Evolutionary conservation across 2,797 vertebrate genomes (phyloP).

Genomic region (Cheirogaleus major): DNA sequence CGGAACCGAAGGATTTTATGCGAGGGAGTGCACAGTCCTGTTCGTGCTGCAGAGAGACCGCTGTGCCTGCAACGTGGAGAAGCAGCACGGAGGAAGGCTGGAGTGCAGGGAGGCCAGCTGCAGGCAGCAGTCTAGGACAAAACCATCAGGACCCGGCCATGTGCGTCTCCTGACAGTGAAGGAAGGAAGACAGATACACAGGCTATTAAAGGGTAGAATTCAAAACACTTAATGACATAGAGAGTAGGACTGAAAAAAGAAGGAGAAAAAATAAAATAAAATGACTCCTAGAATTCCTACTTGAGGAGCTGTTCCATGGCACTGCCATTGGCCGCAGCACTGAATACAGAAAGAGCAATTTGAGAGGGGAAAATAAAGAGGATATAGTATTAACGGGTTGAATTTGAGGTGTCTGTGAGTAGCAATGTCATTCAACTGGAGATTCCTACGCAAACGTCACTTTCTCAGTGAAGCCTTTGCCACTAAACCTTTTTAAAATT

Average conservation of each 20-base stretch:
- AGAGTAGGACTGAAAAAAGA: neutral
- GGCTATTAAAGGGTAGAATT: neutral
- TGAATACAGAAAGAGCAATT: neutral
- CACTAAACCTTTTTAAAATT: neutral
- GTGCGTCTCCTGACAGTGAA: neutral
- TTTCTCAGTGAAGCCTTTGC: neutral
- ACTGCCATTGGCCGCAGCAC: neutral
- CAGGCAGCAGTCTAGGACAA: neutral
- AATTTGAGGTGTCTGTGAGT: neutral
- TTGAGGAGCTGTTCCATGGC: neutral
- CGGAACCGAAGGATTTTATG: neutral
- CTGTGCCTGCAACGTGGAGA: neutral
- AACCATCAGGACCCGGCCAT: neutral
- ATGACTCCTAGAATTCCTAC: neutral
- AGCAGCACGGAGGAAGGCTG: neutral
- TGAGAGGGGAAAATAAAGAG: neutral
- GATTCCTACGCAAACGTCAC: neutral
- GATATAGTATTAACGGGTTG: neutral
- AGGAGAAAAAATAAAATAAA: neutral
- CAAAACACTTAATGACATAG: neutral
- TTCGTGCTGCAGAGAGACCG: neutral
- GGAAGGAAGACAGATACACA: neutral
- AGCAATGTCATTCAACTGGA: neutral
- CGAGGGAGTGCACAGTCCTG: neutral
- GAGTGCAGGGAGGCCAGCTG: neutral